Evolutionary conservation across 2,113 vertebrate genomes (phyloP).

Genomic region (Salvelinus alpinus): DNA sequence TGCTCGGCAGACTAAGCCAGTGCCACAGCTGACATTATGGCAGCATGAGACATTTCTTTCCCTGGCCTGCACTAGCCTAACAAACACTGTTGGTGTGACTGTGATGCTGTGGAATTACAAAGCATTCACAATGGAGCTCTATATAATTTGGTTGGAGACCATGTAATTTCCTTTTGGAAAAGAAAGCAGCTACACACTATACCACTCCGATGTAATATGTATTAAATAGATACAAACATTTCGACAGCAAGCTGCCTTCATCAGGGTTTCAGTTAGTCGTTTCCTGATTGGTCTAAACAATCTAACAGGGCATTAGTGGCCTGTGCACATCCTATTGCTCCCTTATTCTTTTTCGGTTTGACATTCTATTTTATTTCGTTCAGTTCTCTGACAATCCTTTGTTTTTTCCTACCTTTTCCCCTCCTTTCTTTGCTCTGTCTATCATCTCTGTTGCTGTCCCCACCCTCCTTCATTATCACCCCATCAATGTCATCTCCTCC

Average conservation of each 20-base stretch:
- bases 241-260: slow-evolving; percentile 14
- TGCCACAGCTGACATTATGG: not conserved
- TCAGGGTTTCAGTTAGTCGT: slow-evolving; percentile 4
- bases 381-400: slow-evolving; percentile 7
- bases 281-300: slow-evolving; percentile 48
- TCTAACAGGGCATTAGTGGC: slow-evolving; percentile 55
- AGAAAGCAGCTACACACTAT: no score
- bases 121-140: slow-evolving; percentile 13
- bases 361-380: slow-evolving; percentile 45
- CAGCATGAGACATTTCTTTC: no score
- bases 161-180: slow-evolving; percentile 49
- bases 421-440: slow-evolving; percentile 51
- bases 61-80: no score
- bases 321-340: slow-evolving; percentile 51
- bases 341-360: slow-evolving; percentile 27
- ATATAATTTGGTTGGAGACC: slow-evolving; percentile 30
- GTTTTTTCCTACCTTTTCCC: slow-evolving; percentile 38
- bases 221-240: no score
- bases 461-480: slow-evolving; percentile 1
- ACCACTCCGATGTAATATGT: no score
- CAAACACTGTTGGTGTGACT: not conserved
- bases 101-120: slow-evolving; percentile 32
- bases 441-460: slow-evolving; percentile 2
- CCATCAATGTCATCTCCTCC: slow-evolving; percentile 15
- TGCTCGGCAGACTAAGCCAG: not conserved